A percentile compares a stretch with the other conserved stretches of the same genome.
phyloP scores from a whole-genome alignment of 2,113 vertebrate genomes.

The Raja brachyura region DNA sequence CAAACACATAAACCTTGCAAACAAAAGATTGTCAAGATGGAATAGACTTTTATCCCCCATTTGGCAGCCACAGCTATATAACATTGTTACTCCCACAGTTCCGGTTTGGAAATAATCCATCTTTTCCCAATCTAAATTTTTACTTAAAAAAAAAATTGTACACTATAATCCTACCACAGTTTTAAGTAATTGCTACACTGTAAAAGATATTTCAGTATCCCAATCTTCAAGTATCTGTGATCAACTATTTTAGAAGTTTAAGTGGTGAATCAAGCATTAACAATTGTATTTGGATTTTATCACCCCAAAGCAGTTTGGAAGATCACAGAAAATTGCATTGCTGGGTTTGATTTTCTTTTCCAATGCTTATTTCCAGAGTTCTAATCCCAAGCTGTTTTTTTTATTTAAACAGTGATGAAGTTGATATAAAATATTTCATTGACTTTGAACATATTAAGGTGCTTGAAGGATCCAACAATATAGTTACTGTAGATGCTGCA shows the following conservation, averaged over 20 bases:
- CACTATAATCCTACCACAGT: constrained; percentile 10
- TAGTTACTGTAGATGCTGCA: constrained; percentile 34
- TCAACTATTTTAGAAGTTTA: constrained; percentile 23
- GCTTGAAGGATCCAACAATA: constrained; percentile 22
- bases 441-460: constrained; percentile 32
- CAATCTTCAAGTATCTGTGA: constrained; percentile 33
- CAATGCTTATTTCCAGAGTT: not conserved
- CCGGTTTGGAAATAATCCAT: not conserved
- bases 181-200: constrained; percentile 21
- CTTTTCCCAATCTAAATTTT: not conserved
- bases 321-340: constrained; percentile 36
- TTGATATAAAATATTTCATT: constrained; percentile 27
- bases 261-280: constrained; percentile 9
- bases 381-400: not conserved
- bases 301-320: constrained; percentile 2
- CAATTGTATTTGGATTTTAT: not conserved
- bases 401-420: constrained; percentile 20
- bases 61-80: constrained; percentile 26
- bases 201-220: constrained; percentile 7
- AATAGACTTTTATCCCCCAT: constrained; percentile 11
- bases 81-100: not conserved
- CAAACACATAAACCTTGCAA: constrained; percentile 29
- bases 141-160: not conserved
- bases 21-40: constrained; percentile 36
- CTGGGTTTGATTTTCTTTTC: not conserved